Evolutionary conservation across 2,888 invertebrate genomes (phyloP).

Genomic region (Cataglyphis rosenhaueri): DNA sequence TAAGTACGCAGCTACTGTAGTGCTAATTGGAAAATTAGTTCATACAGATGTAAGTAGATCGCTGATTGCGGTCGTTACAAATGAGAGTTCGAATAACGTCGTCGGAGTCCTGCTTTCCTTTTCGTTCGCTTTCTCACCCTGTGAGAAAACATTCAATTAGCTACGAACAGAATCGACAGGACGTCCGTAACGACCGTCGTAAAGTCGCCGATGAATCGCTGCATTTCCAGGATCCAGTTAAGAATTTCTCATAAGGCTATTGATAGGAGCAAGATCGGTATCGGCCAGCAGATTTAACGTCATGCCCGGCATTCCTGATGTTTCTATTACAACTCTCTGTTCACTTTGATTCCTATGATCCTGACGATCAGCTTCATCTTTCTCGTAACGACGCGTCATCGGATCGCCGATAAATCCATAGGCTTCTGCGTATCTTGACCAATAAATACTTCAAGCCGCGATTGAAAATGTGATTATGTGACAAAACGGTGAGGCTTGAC

Average conservation of each 20-base stretch:
- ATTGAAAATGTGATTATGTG: constrained; percentile 24
- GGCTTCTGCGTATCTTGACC: constrained; percentile 20
- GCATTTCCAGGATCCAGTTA: constrained; percentile 79
- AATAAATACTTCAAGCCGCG: constrained; percentile 51
- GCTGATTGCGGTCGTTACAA: constrained; percentile 55
- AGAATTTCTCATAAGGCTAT: constrained; percentile 72
- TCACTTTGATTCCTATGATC: constrained; percentile 54
- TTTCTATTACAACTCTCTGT: constrained; percentile 81
- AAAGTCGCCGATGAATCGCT: constrained; percentile 79
- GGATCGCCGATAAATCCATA: constrained; percentile 75
- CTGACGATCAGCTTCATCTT: constrained; percentile 74
- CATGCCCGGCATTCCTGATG: constrained; percentile 79
- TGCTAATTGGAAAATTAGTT: constrained; percentile 73
- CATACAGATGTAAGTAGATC: constrained; percentile 52
- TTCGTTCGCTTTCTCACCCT: constrained; percentile 61
- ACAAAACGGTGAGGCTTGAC: neutral
- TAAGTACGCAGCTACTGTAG: constrained; percentile 26
- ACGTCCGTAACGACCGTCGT: constrained; percentile 78
- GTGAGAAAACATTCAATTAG: constrained; percentile 84
- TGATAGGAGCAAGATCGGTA: constrained; percentile 84
- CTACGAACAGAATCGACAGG: constrained; percentile 79
- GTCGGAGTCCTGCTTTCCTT: constrained; percentile 13
- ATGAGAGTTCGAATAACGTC: constrained; percentile 45
- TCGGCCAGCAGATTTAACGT: constrained; percentile 82
- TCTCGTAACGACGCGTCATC: constrained; percentile 73